Percentiles rank a stretch among this genome's conserved stretches.
Evolutionary conservation across 2,888 invertebrate species (phyloP).

Genomic region (Thalpophila matura): DNA sequence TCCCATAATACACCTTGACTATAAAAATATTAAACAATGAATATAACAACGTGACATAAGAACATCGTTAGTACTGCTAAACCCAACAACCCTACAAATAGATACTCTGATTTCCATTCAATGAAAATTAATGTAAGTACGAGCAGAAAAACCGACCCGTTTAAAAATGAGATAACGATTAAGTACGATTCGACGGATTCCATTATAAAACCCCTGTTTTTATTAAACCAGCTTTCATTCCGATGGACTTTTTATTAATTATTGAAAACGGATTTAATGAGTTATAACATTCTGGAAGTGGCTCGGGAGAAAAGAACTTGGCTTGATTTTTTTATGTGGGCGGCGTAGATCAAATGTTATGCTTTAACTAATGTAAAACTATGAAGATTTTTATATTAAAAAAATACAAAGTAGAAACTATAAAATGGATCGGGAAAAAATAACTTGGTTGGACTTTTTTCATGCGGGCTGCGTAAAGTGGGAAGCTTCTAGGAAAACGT

Average conservation of each 20-base stretch:
- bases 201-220: constrained; percentile 50
- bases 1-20: too few species aligned
- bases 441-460: too few species aligned
- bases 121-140: constrained; percentile 60
- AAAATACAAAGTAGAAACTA: too few species aligned
- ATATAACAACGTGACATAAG: too few species aligned
- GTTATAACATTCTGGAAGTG: neutral
- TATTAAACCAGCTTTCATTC: constrained; percentile 37
- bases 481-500: too few species aligned
- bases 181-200: constrained; percentile 61
- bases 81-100: neutral
- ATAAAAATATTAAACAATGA: too few species aligned
- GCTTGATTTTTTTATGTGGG: neutral
- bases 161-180: constrained; percentile 63
- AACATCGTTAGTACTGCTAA: neutral
- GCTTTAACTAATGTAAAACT: too few species aligned
- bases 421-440: too few species aligned
- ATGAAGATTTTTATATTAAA: too few species aligned
- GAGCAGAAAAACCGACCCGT: constrained; percentile 60
- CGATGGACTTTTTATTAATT: constrained; percentile 53
- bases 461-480: too few species aligned
- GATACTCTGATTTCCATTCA: constrained; percentile 43
- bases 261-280: constrained; percentile 39
- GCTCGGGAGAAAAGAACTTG: neutral
- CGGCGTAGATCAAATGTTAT: too few species aligned